These are phyloP conservation scores for Silurus glanis DNA, from an alignment of 2,113 vertebrate species.

Conservation along the genomic window DNA sequence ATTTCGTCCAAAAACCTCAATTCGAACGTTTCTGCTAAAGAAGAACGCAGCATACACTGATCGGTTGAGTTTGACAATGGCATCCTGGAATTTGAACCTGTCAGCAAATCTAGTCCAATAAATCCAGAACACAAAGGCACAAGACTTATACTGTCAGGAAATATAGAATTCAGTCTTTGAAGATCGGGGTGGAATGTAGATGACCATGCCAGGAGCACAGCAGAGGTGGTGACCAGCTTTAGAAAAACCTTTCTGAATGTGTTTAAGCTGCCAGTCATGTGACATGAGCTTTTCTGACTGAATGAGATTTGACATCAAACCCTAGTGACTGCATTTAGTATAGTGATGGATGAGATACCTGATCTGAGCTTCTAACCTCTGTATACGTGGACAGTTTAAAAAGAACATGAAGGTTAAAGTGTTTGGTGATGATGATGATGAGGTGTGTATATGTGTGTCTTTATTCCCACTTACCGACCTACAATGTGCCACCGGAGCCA, in stretches of 20 bases:
- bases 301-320: constrained; percentile 16
- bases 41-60: neutral
- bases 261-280: neutral
- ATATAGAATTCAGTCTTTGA: neutral
- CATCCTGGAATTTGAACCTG: neutral
- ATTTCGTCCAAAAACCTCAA: neutral
- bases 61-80: neutral
- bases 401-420: neutral
- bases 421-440: neutral
- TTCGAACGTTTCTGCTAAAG: neutral
- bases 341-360: neutral
- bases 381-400: neutral
- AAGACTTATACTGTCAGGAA: neutral
- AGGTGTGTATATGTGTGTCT: constrained; percentile 18
- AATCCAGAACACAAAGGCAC: neutral
- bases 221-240: neutral
- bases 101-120: neutral
- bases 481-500: constrained; percentile 45
- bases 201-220: constrained; percentile 1
- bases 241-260: neutral
- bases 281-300: neutral
- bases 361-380: neutral
- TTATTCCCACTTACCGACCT: constrained; percentile 5
- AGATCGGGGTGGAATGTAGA: neutral
- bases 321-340: neutral